Base-by-base conservation (phyloP, 2,797 vertebrate species). In the Scomberomorus guttatus region DNA sequence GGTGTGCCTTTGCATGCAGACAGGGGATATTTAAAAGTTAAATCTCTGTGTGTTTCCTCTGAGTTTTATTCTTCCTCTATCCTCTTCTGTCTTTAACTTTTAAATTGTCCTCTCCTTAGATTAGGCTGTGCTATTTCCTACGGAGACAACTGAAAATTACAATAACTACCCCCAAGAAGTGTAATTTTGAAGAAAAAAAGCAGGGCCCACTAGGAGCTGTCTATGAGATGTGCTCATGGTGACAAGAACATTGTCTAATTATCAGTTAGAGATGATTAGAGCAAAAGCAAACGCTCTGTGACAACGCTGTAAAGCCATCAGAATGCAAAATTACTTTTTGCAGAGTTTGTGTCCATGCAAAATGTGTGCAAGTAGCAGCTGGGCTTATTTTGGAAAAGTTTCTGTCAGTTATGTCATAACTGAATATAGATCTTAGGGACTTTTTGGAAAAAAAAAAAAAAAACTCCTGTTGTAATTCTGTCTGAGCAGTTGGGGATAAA, bases 211-310 rank as follows among this genome's bases (percentile, higher is more conserved):
- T 1, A 27, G 61, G 77, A 86, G 59, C 72, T 57, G 22, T 27
- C 37, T 57, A n/a, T 71, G 72, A 34, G 71, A 66, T 50, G 63
- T 52, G 55, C 61, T 48, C 46, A 6, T 22, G n/a, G 57, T 65
- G 71, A 82, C 39, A 81, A 72, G 67, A 81, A 61, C 64, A 52
- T 44, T 24, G 32, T 83, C 52, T 87, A 85, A 87, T 87, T 90
- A 84, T 77, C 61, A 80, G 66, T 86, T 79, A 44, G 70, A 67
- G 54, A 60, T 78, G 66, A 83, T 80, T 71, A 80, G 52, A 88
- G 58, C 50, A 74, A 71, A 80, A 58, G 51, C 62, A 78, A 78
- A 68, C 4, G 6, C 57, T 39, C 37, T 25, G 63, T 68, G 68
- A 62, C 60, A 71, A 46, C 14, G 44, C 58, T 55, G 37, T 14